phyloP scores from a whole-genome alignment of 2,113 vertebrate genomes.

The Xenopus tropicalis region UCB_Xtro_10.0 CM004447.2:107594001-107594500 shows the following conservation, averaged over 20 bases:
- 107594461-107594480: neutral
- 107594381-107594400: constrained; percentile 27
- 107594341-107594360: constrained; percentile 5
- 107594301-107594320: constrained; percentile 21
- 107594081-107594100: too few relatives aligned
- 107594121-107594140: constrained; percentile 16
- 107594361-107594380: constrained; percentile 1
- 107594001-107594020: neutral
- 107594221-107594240: constrained; percentile 20
- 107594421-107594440: constrained; percentile 9
- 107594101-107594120: constrained; percentile 20
- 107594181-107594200: constrained; percentile 29
- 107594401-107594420: constrained; percentile 7
- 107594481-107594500: neutral
- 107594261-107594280: constrained; percentile 24
- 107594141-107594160: constrained; percentile 33
- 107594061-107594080: too few relatives aligned
- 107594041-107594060: too few relatives aligned
- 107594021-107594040: neutral
- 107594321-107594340: constrained; percentile 19
- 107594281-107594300: constrained; percentile 34
- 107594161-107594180: constrained; percentile 33
- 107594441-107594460: constrained; percentile 8
- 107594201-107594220: constrained; percentile 33
- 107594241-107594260: constrained; percentile 37